Conservation (phyloP, 2,888 invertebrate genomes). For the Heteropelma amictum region DNA sequence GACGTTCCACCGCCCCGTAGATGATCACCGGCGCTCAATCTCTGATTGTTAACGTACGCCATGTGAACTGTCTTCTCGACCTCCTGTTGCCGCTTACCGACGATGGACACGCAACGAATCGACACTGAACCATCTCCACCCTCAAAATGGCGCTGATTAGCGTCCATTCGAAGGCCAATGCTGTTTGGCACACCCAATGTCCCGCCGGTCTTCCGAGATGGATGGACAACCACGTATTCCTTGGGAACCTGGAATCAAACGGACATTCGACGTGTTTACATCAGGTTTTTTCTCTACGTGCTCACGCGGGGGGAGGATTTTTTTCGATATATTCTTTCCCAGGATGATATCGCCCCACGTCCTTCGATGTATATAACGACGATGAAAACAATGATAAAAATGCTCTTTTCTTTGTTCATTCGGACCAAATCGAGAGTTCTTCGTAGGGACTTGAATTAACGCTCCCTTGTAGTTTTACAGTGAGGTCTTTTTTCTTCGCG, state of each 20-base stretch:
- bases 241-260: conserved; percentile 62
- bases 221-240: conserved; percentile 63
- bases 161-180: conserved; percentile 69
- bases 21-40: conserved; percentile 68
- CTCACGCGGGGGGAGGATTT: too few species aligned
- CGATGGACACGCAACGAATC: conserved; percentile 67
- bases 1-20: conserved; percentile 51
- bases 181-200: conserved; percentile 58
- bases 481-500: conserved; percentile 8
- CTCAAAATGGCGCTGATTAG: conserved; percentile 64
- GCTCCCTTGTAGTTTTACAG: neutral
- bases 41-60: conserved; percentile 68
- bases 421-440: too few species aligned
- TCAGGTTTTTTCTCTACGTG: neutral
- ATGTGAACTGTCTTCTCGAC: conserved; percentile 60
- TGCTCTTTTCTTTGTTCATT: too few species aligned
- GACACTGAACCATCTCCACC: conserved; percentile 58
- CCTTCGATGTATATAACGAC: too few species aligned
- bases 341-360: too few species aligned
- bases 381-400: too few species aligned
- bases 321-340: too few species aligned
- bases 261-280: neutral
- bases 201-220: conserved; percentile 47
- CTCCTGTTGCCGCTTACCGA: conserved; percentile 63
- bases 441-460: too few species aligned